phyloP scores from a whole-genome alignment of 2,113 vertebrate genomes.

The Myotis yumanensis region DNA sequence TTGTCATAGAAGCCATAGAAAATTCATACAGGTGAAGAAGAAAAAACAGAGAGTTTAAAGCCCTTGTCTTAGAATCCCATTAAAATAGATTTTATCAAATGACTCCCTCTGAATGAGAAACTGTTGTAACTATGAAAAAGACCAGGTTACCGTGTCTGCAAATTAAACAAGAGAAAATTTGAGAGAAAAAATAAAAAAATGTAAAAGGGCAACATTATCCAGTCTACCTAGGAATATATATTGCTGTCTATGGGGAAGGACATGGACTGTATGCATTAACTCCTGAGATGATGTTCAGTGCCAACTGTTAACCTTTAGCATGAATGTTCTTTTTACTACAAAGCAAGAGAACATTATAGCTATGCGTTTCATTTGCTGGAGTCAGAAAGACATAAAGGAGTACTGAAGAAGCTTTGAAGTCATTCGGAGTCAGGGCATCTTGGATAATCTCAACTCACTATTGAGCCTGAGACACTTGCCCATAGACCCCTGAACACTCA shows the following conservation, averaged over 20 bases:
- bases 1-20: neutral
- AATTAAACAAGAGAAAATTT: neutral
- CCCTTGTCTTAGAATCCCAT: neutral
- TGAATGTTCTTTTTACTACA: neutral
- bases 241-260: neutral
- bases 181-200: neutral
- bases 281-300: neutral
- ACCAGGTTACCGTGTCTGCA: neutral
- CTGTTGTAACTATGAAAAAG: neutral
- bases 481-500: neutral
- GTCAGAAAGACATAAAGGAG: neutral
- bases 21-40: neutral
- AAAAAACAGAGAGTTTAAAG: neutral
- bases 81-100: neutral
- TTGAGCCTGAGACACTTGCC: neutral
- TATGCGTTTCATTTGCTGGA: neutral
- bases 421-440: neutral
- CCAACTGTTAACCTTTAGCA: neutral
- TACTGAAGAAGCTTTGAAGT: neutral
- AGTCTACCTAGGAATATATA: neutral
- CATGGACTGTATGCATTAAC: neutral
- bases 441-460: neutral
- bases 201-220: neutral
- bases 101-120: neutral
- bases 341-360: neutral